A percentile compares a stretch with the other conserved stretches of the same genome.
Conservation (phyloP, 2,888 invertebrate genomes). For the Diachrysia chrysitis region DNA sequence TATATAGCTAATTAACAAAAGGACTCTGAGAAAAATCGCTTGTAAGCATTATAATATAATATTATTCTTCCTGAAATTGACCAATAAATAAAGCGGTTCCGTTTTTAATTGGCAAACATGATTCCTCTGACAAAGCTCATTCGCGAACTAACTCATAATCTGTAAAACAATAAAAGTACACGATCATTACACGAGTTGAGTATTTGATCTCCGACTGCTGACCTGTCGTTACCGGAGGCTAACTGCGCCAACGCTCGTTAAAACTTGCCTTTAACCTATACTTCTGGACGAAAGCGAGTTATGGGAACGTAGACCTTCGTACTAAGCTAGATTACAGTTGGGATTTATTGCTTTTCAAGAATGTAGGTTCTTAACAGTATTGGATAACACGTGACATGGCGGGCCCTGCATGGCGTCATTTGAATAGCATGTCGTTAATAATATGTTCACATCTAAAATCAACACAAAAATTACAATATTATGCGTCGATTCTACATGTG, state of each 20-base stretch:
- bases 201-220: slow-evolving; percentile 36
- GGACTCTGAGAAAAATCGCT: neutral
- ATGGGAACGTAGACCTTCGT: slow-evolving; percentile 14
- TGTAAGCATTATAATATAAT: neutral
- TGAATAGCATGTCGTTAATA: too few relatives aligned
- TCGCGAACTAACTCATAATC: slow-evolving; percentile 9
- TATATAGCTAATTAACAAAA: too few relatives aligned
- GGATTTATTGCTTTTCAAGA: neutral
- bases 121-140: neutral
- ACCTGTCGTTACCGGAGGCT: slow-evolving; percentile 34
- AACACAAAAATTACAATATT: too few relatives aligned
- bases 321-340: neutral
- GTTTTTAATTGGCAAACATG: neutral
- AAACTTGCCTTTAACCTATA: slow-evolving; percentile 32
- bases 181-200: slow-evolving; percentile 31
- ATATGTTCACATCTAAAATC: too few relatives aligned
- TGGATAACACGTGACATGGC: neutral
- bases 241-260: slow-evolving; percentile 40
- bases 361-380: neutral
- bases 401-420: too few relatives aligned
- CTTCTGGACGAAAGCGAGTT: slow-evolving; percentile 17
- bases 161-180: slow-evolving; percentile 30
- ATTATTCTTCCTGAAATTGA: neutral
- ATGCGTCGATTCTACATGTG: too few relatives aligned
- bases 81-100: neutral